These are phyloP conservation scores for Leucophenga varia DNA, from an alignment of 1,140 invertebrate genomes.

Conservation along the genomic window DNA sequence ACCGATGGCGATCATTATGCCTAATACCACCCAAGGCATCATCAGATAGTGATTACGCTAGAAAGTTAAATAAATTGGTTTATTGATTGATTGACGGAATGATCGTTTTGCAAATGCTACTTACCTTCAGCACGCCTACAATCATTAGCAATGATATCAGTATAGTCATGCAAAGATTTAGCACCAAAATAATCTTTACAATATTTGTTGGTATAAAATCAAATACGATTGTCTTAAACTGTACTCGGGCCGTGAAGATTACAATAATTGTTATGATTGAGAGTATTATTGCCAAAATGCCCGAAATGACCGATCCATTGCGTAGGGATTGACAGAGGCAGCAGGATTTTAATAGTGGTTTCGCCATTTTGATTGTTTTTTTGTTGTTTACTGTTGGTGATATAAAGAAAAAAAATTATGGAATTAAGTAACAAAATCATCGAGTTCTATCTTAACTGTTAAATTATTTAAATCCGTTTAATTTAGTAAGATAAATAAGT, in stretches of 20 bases:
- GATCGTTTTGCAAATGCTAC: conserved; percentile 14
- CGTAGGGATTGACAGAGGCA: conserved; percentile 69
- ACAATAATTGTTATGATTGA: conserved; percentile 59
- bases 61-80: conserved; percentile 26
- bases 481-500: no score
- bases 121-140: conserved; percentile 73
- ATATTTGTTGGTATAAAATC: conserved; percentile 55
- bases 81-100: background rate
- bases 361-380: conserved; percentile 41
- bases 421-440: no score
- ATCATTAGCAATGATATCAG: conserved; percentile 73
- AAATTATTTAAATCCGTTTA: no score
- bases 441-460: no score
- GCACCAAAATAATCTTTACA: conserved; percentile 75
- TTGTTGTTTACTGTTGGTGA: no score
- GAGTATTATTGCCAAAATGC: conserved; percentile 66
- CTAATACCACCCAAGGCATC: conserved; percentile 79
- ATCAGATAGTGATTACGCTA: conserved; percentile 77
- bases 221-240: conserved; percentile 65
- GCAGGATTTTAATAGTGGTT: conserved; percentile 58
- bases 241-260: conserved; percentile 60
- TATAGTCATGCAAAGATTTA: conserved; percentile 80
- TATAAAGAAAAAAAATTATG: background rate
- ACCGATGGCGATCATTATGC: conserved; percentile 73
- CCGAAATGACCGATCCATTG: conserved; percentile 70